Evolutionary conservation across 2,888 invertebrate genomes (phyloP).

Genomic region (Brassicogethes aeneus): DNA sequence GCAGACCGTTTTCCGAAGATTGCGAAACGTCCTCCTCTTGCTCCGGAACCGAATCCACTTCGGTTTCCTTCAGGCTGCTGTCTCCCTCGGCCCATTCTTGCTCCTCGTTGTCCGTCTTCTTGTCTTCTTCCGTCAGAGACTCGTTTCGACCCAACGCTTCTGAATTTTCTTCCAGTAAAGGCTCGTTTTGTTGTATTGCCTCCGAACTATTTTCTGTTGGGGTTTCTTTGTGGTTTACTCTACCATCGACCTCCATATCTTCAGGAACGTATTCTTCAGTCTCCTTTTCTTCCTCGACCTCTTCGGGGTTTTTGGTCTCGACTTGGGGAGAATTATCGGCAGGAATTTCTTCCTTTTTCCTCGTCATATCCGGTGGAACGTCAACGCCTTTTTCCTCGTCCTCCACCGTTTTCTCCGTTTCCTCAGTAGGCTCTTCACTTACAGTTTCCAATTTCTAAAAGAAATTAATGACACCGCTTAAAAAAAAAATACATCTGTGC

Average conservation of each 20-base stretch:
- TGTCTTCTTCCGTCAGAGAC: too few species aligned
- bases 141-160: slow-evolving; percentile 4
- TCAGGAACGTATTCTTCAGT: slow-evolving; percentile 7
- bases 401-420: neutral
- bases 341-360: slow-evolving; percentile 2
- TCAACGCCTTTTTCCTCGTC: neutral
- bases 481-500: too few species aligned
- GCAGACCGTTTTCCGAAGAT: slow-evolving; percentile 3
- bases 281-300: slow-evolving; percentile 1
- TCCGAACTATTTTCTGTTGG: slow-evolving; percentile 3
- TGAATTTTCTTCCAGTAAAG: slow-evolving; percentile 1
- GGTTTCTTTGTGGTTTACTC: slow-evolving; percentile 3
- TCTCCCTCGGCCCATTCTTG: slow-evolving; percentile 2
- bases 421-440: neutral
- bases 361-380: neutral
- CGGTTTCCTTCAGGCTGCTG: slow-evolving; percentile 2
- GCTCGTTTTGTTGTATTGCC: neutral
- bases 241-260: slow-evolving; percentile 22
- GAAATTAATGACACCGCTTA: neutral
- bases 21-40: slow-evolving; percentile 1
- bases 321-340: neutral
- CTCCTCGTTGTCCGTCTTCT: slow-evolving; percentile 2
- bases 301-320: neutral
- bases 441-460: neutral
- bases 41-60: neutral